A percentile compares a stretch with the other conserved stretches of the same genome.
phyloP scores from a whole-genome alignment of 2,797 vertebrate species.

The Paratrypauchen microcephalus region DNA sequence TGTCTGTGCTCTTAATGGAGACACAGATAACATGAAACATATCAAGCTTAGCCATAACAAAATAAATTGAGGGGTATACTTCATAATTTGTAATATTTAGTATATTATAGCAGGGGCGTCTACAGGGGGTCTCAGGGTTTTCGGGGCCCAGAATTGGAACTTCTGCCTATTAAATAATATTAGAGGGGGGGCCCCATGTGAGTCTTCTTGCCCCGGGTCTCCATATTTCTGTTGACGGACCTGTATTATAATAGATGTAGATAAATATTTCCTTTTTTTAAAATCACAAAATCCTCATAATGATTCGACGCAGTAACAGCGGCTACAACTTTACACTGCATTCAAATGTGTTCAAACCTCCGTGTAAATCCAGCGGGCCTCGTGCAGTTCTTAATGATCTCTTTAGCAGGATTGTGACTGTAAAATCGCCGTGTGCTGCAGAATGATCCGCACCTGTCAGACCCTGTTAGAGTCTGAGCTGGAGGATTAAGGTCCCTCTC shows the following conservation, averaged over 20 bases:
- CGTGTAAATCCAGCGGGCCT: not conserved
- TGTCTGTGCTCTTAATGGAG: too few relatives aligned
- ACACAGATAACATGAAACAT: not conserved
- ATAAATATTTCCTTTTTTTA: not conserved
- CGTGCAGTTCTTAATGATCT: constrained; percentile 17
- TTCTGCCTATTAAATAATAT: too few relatives aligned
- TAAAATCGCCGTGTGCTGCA: constrained; percentile 25
- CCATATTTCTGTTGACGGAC: too few relatives aligned
- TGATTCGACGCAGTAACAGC: not conserved
- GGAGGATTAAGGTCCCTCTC: constrained; percentile 42
- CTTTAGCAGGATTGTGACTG: constrained; percentile 29
- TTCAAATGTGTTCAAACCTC: not conserved
- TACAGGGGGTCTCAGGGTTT: too few relatives aligned
- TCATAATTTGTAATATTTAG: too few relatives aligned
- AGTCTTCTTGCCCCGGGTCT: too few relatives aligned
- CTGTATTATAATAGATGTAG: too few relatives aligned
- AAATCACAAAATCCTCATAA: not conserved
- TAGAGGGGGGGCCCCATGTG: too few relatives aligned
- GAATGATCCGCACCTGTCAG: constrained; percentile 36
- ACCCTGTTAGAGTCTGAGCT: constrained; percentile 40
- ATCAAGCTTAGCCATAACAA: not conserved
- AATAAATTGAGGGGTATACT: not conserved
- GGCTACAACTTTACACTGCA: not conserved
- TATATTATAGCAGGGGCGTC: too few relatives aligned
- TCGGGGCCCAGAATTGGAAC: too few relatives aligned